Base-by-base conservation (phyloP, 2,888 invertebrate genomes). In the Watsonalla cultraria region DNA sequence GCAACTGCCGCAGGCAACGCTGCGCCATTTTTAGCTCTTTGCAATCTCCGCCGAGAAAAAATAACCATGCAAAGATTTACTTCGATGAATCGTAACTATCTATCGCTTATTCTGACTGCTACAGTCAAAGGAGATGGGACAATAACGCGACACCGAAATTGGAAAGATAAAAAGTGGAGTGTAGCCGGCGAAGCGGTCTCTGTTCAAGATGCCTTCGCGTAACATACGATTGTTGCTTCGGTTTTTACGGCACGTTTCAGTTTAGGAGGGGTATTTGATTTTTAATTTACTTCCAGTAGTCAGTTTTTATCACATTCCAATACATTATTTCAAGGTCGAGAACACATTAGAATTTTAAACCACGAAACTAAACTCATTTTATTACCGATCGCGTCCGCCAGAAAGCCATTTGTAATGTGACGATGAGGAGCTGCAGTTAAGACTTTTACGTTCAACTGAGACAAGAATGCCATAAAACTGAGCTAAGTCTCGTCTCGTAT, bases 1-100 rank as follows among this genome's bases (percentile, higher is more conserved):
- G 86, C 85, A 80, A 85, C 78, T 76, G 89, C 90, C 89, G 84
- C 83, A 76, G 86, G 86, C 81, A 66, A 68, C 74, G 68, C 73
- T 74, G 77, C 74, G 80, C 88, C 90, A 80, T 88, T 89, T 90
- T 86, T 84, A 87, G 89, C 82, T 70, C 75, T 78, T 82, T 69
- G 82, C 88, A 89, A 90, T 89, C 88, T 86, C 82, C 73, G 70
- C 81, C 69, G 77, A 76, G 81, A 88, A 90, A 90, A 89, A 90
- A 86, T 80, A 74, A 81, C 70, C 72, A 78, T 73, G 76, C 80
- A 79, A 76, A 73, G 76, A 83, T 86, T 78, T 85, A 84, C 84
- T 82, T 83, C 70, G 71, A 72, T 66, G 74, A 75, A 73, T 78
- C 75, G 70, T 66, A 73, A 71, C 80, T 80, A 80, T 80, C 84